phyloP scores from a whole-genome alignment of 2,113 vertebrate species.

The Tauraco erythrolophus region DNA sequence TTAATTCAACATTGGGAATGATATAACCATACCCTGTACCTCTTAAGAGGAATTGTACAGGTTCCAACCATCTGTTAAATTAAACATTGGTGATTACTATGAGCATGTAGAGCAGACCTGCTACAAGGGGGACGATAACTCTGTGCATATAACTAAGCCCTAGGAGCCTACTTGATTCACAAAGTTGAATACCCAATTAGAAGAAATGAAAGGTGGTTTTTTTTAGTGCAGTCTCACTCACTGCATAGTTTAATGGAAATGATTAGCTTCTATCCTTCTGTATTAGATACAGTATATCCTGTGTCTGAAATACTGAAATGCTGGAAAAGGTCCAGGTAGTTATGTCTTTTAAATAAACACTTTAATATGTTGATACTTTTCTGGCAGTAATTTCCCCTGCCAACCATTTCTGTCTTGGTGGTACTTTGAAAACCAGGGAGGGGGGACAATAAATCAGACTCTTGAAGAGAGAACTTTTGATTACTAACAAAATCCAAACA shows the following conservation, averaged over 20 bases:
- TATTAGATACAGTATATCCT: neutral
- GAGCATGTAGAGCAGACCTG: conserved; percentile 40
- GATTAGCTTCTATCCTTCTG: neutral
- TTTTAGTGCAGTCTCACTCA: neutral
- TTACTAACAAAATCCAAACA: neutral
- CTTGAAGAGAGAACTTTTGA: neutral
- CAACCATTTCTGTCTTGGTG: neutral
- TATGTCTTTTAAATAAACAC: neutral
- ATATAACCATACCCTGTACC: conserved; percentile 25
- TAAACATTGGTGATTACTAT: conserved; percentile 54
- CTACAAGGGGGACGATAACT: conserved; percentile 35
- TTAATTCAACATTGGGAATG: conserved; percentile 60
- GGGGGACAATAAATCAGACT: neutral
- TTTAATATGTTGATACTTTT: neutral
- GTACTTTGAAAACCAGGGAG: neutral
- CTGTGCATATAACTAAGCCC: neutral
- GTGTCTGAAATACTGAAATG: neutral
- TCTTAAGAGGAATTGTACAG: conserved; percentile 21
- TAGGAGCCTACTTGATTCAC: neutral
- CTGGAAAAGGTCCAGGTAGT: neutral
- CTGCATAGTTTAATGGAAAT: neutral
- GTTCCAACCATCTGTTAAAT: conserved; percentile 72
- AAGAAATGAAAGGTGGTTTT: neutral
- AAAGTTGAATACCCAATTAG: neutral
- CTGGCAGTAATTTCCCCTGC: neutral